phyloP scores from a whole-genome alignment of 2,888 invertebrate species.

The Orthosia gracilis region DNA sequence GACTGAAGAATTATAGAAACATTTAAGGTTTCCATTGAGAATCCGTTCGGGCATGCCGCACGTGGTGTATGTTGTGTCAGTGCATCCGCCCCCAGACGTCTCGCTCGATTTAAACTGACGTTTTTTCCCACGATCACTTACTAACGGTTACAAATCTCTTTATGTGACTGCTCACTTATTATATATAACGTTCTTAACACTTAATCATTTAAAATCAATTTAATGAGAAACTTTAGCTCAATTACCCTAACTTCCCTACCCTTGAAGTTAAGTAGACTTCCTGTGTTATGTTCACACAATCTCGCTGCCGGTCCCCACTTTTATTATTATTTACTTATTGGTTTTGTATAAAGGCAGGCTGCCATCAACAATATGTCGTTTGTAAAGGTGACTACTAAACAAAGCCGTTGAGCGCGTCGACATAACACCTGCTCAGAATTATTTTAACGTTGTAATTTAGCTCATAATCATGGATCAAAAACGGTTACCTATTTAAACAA shows the following conservation, averaged over 20 bases:
- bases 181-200: conserved; percentile 38
- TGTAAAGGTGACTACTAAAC: conserved; percentile 90
- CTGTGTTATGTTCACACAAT: conserved; percentile 87
- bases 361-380: conserved; percentile 89
- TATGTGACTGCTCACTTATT: conserved; percentile 64
- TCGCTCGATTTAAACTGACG: conserved; percentile 81
- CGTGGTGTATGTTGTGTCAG: conserved; percentile 81
- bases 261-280: conserved; percentile 85
- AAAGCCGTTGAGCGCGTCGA: conserved; percentile 86
- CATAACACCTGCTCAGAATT: conserved; percentile 86
- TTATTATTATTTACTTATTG: conserved; percentile 89
- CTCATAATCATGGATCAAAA: conserved; percentile 61
- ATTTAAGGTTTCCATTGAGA: conserved; percentile 63
- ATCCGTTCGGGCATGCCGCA: conserved; percentile 77
- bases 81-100: conserved; percentile 84
- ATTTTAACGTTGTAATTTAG: conserved; percentile 66
- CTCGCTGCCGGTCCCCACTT: conserved; percentile 83
- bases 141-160: conserved; percentile 81
- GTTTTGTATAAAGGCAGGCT: conserved; percentile 87
- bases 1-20: conserved; percentile 35
- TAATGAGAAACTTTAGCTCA: conserved; percentile 42
- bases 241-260: conserved; percentile 73
- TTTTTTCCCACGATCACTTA: conserved; percentile 88
- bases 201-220: conserved; percentile 53
- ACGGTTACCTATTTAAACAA: conserved; percentile 59